Base-by-base conservation (phyloP, 2,888 invertebrate genomes). In the Cephus rjabovi region DNA sequence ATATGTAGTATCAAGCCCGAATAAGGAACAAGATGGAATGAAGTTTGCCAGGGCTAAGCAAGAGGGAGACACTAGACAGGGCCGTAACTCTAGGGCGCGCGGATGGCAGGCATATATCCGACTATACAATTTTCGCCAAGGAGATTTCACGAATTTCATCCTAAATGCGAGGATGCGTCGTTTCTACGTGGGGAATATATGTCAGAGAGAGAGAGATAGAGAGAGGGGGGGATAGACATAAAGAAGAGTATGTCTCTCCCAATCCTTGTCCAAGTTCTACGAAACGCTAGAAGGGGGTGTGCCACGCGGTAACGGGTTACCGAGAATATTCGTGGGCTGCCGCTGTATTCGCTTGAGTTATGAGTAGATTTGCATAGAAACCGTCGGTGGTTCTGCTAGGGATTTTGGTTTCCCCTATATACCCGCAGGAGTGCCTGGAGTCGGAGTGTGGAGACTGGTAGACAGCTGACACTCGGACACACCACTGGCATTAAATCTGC, bases 311-410 rank as follows among this genome's bases (percentile, higher is more conserved):
- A 37, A 37, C 37, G 37, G 37, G 37, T 15, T 37, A 37, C 40
- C 40, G 40, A 40, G 70, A 70, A 30, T 70, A 70, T 70, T 70
- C 40, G 40, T 40, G 40, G 40, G 0, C 40, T 40, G 40, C 15
- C 81, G 81, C 84, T 84, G 83, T 82, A 81, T 83, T 84, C 78
- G 78, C 77, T 78, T 85, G 86, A 86, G 86, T 87, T 88, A 87
- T 87, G 87, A 86, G 86, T 85, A 82, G 85, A 89, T 90, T 89
- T 89, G 87, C 89, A 90, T 88, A 87, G 87, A 87, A 86, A 89
- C 86, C 85, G 85, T 83, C 77, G 82, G 80, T 80, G 83, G 81
- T 80, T 79, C 78, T 80, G 79, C 79, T 77, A 81, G 68, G 70
- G 76, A 74, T 73, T 40, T 40, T 40, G 40, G 40, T 40, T 15